Evolutionary conservation across 2,113 vertebrate species (phyloP), one percentile per base, ranked within the genome.

Genomic region (Mormyrus lacerda): DNA sequence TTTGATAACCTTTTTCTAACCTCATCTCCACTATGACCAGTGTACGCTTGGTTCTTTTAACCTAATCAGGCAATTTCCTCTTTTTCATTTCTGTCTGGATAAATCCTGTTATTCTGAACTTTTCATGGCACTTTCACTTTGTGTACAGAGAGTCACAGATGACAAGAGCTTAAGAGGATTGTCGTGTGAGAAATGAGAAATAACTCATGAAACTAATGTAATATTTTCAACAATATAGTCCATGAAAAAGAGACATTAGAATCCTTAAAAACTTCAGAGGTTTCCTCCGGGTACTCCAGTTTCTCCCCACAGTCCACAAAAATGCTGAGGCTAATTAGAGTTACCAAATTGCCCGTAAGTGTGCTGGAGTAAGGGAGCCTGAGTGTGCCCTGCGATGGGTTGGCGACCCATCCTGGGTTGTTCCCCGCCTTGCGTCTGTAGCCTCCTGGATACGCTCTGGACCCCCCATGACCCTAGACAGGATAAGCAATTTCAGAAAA

Each of bases 1-100:
- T 91, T 92, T 83, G 88, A 91, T 94, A 91, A 94, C 93, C 93
- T 93, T 91, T 94, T 90, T 21, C 88, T 93, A 90, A 91, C 89
- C 90, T 31, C 88, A 83, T 89, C 31, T 90, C 73, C 50, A 85
- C 84, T 90, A 90, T 87, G 82, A 61, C 91, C 87, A 45, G 7
- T 53, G 47, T 24, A 85, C 91, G 90, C 93, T 92, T 88, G 90
- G 58, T 79, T 87, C 47, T 87, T 27, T 87, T 92, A 85, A 89
- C 89, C 90, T 87, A 88, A 85, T 90, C 92, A 93, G 93, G 88
- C 92, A 94, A 93, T 94, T 91, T 93, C 86, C 89, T 92, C 90
- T 92, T 91, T 93, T 94, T 93, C 93, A 93, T 92, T 92, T 92
- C 90, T 91, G 91, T 85, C 61, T 58, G 92, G 65, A 90, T 91